phyloP scores from a whole-genome alignment of 2,888 invertebrate species.

The Drosophila affinis region DNA sequence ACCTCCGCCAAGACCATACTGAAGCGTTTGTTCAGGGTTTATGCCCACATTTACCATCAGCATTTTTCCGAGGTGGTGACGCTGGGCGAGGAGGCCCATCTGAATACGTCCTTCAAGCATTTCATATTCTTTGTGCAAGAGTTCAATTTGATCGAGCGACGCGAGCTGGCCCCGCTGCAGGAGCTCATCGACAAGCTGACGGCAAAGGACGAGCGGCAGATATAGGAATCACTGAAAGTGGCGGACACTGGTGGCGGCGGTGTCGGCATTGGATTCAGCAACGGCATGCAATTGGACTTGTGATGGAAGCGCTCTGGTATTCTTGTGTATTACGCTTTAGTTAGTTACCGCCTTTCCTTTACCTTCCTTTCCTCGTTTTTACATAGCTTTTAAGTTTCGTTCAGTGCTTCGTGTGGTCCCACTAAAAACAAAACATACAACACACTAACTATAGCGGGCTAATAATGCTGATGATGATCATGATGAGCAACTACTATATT shows the following conservation, averaged over 20 bases:
- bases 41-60: slow-evolving; percentile 99
- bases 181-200: slow-evolving; percentile 98
- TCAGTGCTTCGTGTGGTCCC: slow-evolving; percentile 63
- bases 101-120: slow-evolving; percentile 99
- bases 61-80: slow-evolving; percentile 99
- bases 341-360: slow-evolving; percentile 70
- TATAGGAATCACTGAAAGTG: slow-evolving; percentile 76
- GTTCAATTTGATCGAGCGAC: slow-evolving; percentile 97
- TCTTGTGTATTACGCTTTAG: slow-evolving; percentile 69
- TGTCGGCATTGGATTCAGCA: slow-evolving; percentile 13
- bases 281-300: slow-evolving; percentile 65
- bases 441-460: slow-evolving; percentile 47
- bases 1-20: slow-evolving; percentile 98
- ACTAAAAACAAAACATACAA: slow-evolving; percentile 42
- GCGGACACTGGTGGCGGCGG: slow-evolving; percentile 49
- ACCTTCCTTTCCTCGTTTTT: slow-evolving; percentile 51
- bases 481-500: slow-evolving; percentile 63
- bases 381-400: slow-evolving; percentile 66
- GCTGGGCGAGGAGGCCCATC: slow-evolving; percentile 98
- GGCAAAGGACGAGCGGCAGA: slow-evolving; percentile 94
- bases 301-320: slow-evolving; percentile 58
- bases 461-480: slow-evolving; percentile 36
- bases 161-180: slow-evolving; percentile 98
- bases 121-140: slow-evolving; percentile 98
- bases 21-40: slow-evolving; percentile 98